phyloP scores from a whole-genome alignment of 35 echinoderm and acorn worm genomes.

The Amphiura filiformis region DNA sequence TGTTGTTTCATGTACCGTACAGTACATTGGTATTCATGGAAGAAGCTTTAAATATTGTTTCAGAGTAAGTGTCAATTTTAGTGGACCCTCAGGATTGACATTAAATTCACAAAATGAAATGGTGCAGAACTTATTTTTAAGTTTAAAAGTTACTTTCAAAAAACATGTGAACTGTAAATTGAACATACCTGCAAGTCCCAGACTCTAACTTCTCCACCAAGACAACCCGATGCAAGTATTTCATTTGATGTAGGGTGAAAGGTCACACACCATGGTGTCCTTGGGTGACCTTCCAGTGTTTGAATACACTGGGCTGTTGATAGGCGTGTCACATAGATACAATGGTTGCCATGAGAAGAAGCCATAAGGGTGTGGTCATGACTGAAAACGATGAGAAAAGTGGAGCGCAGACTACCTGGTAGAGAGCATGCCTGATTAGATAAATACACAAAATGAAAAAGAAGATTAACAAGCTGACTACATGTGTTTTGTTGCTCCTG shows the following conservation, averaged over 20 bases:
- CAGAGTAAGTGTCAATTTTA: no score
- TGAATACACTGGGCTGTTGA: conserved; percentile 65
- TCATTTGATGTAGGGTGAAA: conserved; percentile 98
- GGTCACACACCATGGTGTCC: conserved; percentile 74
- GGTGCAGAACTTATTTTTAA: no score
- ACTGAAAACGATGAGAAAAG: conserved; percentile 88
- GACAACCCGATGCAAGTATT: conserved; percentile 87
- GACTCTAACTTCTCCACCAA: conserved; percentile 85
- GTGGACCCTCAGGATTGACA: no score
- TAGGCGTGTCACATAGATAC: conserved; percentile 65
- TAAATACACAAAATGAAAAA: no score
- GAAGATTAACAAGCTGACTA: no score
- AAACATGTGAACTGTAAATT: no score
- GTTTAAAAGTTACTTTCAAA: no score
- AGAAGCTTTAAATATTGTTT: no score
- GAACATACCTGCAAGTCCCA: conserved; percentile 93
- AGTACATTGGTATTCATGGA: no score
- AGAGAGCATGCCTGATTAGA: conserved; percentile 36
- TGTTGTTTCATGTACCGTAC: no score
- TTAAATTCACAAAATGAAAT: no score
- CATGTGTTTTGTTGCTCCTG: no score
- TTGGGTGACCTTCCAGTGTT: conserved; percentile 69
- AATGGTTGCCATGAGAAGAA: conserved; percentile 93
- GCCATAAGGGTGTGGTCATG: conserved; percentile 80
- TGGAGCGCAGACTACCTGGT: conserved; percentile 55